These are phyloP conservation scores for Hesperophylax magnus DNA, from an alignment of 1,140 invertebrate species.

Conservation along the genomic window DNA sequence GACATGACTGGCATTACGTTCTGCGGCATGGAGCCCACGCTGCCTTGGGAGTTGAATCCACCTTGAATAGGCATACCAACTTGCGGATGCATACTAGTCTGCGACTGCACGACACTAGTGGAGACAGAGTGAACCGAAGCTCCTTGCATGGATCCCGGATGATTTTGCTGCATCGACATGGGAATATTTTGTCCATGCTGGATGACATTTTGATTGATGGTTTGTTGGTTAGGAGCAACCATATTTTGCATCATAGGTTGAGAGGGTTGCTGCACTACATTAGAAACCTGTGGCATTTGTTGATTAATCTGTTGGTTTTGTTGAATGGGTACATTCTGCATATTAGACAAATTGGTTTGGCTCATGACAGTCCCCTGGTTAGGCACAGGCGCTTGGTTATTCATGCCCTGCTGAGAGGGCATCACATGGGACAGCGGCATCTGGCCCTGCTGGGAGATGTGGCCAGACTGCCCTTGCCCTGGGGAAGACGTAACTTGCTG, in stretches of 20 bases:
- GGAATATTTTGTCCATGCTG: slow-evolving; percentile 65
- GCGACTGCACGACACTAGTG: slow-evolving; percentile 67
- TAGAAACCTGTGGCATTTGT: slow-evolving; percentile 62
- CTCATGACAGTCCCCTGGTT: slow-evolving; percentile 43
- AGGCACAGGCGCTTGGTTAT: slow-evolving; percentile 57
- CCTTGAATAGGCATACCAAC: slow-evolving; percentile 52
- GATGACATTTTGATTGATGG: slow-evolving; percentile 51
- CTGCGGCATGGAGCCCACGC: slow-evolving; percentile 52
- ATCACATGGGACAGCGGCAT: slow-evolving; percentile 68
- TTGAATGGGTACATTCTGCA: slow-evolving; percentile 53
- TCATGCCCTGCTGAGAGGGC: slow-evolving; percentile 65
- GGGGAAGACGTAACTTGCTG: slow-evolving; percentile 57
- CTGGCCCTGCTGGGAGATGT: slow-evolving; percentile 62
- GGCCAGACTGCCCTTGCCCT: slow-evolving; percentile 37
- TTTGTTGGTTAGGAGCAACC: slow-evolving; percentile 51
- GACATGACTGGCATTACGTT: slow-evolving; percentile 68
- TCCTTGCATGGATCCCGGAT: slow-evolving; percentile 66
- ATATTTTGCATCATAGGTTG: slow-evolving; percentile 56
- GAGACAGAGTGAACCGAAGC: slow-evolving; percentile 62
- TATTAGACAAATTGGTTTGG: slow-evolving; percentile 50
- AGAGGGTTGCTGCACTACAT: slow-evolving; percentile 55
- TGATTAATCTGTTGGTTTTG: slow-evolving; percentile 57
- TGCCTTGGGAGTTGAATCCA: slow-evolving; percentile 46
- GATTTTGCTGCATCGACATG: slow-evolving; percentile 68
- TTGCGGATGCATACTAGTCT: slow-evolving; percentile 64